Evolutionary conservation across 2,888 invertebrate species (phyloP).

Genomic region (Smittia aterrima): DNA sequence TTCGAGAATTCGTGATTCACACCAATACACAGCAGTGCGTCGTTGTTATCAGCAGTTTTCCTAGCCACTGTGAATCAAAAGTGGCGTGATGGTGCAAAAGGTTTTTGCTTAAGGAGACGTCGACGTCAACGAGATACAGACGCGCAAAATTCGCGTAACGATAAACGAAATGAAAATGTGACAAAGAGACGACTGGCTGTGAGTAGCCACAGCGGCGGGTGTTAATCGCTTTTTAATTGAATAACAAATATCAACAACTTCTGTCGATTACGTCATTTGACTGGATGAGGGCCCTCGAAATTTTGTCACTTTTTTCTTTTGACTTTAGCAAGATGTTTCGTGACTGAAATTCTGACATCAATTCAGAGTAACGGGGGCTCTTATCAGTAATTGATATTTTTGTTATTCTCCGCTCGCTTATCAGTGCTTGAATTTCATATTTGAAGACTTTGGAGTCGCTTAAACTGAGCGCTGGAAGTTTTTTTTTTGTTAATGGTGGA

Average conservation of each 20-base stretch:
- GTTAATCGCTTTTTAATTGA: conserved; percentile 9
- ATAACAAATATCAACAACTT: not conserved
- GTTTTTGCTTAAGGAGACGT: not conserved
- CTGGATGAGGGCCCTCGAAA: not conserved
- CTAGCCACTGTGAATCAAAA: conserved; percentile 16
- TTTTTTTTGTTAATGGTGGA: not conserved
- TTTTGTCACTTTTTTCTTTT: not conserved
- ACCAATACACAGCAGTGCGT: conserved; percentile 33
- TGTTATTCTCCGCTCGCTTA: not conserved
- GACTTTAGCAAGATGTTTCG: not conserved
- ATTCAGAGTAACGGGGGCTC: not conserved
- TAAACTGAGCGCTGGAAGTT: not conserved
- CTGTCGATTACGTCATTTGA: not conserved
- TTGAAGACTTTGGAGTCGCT: conserved; percentile 16
- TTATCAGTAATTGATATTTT: conserved; percentile 20
- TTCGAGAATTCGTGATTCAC: conserved; percentile 31
- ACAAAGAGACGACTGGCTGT: not conserved
- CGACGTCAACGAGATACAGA: not conserved
- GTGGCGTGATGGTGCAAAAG: conserved; percentile 38
- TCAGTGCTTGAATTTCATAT: not conserved
- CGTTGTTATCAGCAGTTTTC: conserved; percentile 25
- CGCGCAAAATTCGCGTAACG: not conserved
- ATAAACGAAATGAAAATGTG: not conserved
- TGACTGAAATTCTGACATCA: conserved; percentile 8
- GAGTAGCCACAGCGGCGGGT: not conserved